A percentile compares a stretch with the other conserved stretches of the same genome.
Evolutionary conservation across 1,140 invertebrate genomes (phyloP).

Genomic region (Brachionus asplanchnoidis): DNA sequence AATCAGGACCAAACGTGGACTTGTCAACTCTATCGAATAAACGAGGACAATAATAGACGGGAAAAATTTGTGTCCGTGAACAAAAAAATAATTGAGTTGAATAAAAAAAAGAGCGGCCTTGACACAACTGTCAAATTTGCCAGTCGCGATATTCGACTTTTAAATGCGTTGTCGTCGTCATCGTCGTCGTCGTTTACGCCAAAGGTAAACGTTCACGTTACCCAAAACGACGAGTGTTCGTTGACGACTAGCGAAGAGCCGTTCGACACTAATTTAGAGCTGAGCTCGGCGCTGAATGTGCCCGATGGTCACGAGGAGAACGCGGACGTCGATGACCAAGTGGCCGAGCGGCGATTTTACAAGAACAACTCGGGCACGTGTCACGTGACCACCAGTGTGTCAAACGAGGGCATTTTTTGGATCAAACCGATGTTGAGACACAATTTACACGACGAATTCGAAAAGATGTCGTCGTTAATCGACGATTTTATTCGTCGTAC

Average conservation of each 20-base stretch:
- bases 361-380: neutral
- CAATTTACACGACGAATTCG: neutral
- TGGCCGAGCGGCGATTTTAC: neutral
- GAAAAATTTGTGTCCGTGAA: neutral
- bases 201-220: neutral
- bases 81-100: neutral
- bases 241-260: neutral
- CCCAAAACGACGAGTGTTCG: neutral
- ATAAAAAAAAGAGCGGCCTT: neutral
- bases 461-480: neutral
- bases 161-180: neutral
- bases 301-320: neutral
- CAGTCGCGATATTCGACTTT: neutral
- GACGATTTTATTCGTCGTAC: neutral
- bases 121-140: neutral
- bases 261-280: neutral
- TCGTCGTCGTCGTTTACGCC: neutral
- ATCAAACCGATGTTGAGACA: neutral
- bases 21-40: neutral
- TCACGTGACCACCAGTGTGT: neutral
- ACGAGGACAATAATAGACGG: neutral
- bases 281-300: neutral
- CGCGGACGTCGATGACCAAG: neutral
- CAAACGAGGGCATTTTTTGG: conserved; percentile 6
- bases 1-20: neutral